phyloP scores from a whole-genome alignment of 2,113 vertebrate genomes.

The Zootoca vivipara region DNA sequence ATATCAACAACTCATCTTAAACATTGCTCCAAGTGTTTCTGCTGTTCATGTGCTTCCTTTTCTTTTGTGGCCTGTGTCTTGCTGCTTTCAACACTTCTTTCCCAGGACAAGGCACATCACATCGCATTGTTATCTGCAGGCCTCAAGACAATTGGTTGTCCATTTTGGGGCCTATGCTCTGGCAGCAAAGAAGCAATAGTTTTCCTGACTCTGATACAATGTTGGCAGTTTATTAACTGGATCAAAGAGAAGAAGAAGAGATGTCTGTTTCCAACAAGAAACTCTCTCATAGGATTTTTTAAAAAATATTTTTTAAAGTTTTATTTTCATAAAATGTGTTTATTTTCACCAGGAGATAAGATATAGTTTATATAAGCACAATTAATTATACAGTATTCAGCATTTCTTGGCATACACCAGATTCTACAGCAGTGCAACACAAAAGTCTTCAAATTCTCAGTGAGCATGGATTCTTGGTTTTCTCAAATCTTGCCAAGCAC shows the following conservation, averaged over 20 bases:
- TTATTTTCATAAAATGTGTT: no score
- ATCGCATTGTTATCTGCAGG: not conserved
- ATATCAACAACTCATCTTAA: slow-evolving; percentile 36
- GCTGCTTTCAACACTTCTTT: not conserved
- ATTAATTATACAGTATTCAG: no score
- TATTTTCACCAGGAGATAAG: no score
- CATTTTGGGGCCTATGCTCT: not conserved
- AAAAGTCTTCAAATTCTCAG: not conserved
- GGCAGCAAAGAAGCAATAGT: not conserved
- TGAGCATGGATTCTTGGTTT: not conserved
- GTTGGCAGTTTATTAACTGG: not conserved
- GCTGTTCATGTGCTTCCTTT: slow-evolving; percentile 25
- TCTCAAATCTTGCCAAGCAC: no score
- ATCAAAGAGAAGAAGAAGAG: not conserved
- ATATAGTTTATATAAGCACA: no score
- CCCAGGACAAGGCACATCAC: not conserved
- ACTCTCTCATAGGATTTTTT: no score
- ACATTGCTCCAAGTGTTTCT: slow-evolving; percentile 6
- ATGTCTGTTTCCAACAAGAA: not conserved
- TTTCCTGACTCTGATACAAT: not conserved
- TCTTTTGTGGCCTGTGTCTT: slow-evolving; percentile 1
- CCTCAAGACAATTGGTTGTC: not conserved
- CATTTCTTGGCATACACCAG: no score
- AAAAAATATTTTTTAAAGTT: not conserved
- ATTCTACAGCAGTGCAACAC: not conserved